phyloP scores from a whole-genome alignment of 2,888 invertebrate genomes.

The Rugalucina vietnamica region DNA sequence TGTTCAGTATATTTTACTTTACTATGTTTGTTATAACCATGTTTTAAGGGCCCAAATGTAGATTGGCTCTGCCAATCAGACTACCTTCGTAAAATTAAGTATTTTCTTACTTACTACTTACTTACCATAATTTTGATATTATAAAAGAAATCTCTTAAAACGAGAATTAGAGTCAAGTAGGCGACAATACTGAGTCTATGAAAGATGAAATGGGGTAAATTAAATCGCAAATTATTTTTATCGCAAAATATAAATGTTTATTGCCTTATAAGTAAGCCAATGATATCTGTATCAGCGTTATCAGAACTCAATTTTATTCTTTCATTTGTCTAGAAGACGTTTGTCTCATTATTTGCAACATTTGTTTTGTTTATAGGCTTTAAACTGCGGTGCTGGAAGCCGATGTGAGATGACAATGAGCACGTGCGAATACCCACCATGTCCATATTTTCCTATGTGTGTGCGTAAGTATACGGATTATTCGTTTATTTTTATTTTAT shows the following conservation, averaged over 20 bases:
- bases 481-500: not conserved
- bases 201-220: not conserved
- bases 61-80: no score
- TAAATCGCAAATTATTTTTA: not conserved
- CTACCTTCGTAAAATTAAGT: no score
- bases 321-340: no score
- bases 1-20: no score
- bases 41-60: no score
- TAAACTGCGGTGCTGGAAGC: constrained; percentile 61
- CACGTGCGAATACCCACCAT: constrained; percentile 67
- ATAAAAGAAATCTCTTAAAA: no score
- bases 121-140: no score
- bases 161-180: no score
- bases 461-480: constrained; percentile 53
- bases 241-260: not conserved
- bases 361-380: constrained; percentile 50
- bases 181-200: no score
- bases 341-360: not conserved
- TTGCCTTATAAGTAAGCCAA: not conserved
- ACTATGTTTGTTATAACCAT: no score
- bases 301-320: no score
- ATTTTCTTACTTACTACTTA: no score
- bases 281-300: not conserved
- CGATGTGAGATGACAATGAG: constrained; percentile 57
- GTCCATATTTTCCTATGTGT: constrained; percentile 66